Base-by-base conservation (phyloP, 2,797 vertebrate genomes). In the Aulostomus chinensis region DNA sequence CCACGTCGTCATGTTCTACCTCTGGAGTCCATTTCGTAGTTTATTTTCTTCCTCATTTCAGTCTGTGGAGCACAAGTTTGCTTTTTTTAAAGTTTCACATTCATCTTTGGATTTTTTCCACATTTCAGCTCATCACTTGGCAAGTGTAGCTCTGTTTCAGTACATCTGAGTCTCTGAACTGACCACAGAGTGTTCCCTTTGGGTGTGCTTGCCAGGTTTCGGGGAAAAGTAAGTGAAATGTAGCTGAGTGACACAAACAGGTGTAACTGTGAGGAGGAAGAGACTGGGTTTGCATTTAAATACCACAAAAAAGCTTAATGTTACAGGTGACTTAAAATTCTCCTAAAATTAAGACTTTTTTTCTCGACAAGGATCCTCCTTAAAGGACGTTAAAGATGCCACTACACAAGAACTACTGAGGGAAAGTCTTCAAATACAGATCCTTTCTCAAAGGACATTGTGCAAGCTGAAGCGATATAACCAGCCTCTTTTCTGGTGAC, bases 1-100 rank as follows among this genome's bases (percentile, higher is more conserved):
- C 26, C 30, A 13, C 20, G 9, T 63, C 68, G 48, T 47, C 7
- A n/a, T 9, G 3, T 26, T 60, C 29, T 45, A 62, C 72, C 72
- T 70, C 58, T 34, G 61, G 71, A 81, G 37, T 56, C 24, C 5
- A 10, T 76, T 87, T 20, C 78, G 81, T 85, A 48, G 85, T 86
- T 86, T 41, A 87, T 50, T 53, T 20, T 37, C 40, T 73, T 48
- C 30, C 54, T 58, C 28, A 50, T 65, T 64, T n/a, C n/a, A n/a
- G 41, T 56, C 51, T 64, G 42, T 34, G 31, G 55, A 64, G 60
- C 63, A 84, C 86, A 76, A 59, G 32, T 57, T 61, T 65, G n/a
- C 28, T 30, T 40, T 29, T 33, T 48, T 37, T 60, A 14, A 29
- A 80, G 47, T 83, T 84, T 69, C 15, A 47, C 14, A 9, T 24